Conservation (phyloP, 2,797 vertebrate species). For the Psittacula echo region DNA sequence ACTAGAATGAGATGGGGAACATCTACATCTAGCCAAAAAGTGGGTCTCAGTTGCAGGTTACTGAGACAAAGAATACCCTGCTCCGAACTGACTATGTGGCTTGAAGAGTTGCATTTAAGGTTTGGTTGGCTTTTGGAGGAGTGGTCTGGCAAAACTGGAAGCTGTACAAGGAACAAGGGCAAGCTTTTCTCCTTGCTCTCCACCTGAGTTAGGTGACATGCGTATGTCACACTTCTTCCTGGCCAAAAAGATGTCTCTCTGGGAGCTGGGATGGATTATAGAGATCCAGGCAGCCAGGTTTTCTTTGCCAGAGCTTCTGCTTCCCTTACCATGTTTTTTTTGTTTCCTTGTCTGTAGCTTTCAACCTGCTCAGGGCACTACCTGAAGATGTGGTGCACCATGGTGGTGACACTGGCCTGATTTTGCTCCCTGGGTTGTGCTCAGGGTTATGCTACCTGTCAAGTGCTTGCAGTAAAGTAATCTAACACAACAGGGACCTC, state of each 20-base stretch:
- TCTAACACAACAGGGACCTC: neutral
- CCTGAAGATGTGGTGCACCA: rapidly evolving
- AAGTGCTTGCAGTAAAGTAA: neutral
- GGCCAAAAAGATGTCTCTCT: neutral
- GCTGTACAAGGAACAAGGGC: neutral
- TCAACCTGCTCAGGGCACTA: neutral
- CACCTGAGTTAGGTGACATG: neutral
- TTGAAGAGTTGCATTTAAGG: neutral
- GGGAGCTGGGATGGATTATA: neutral
- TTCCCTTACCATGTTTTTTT: neutral
- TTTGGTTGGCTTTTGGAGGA: neutral
- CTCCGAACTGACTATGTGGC: neutral
- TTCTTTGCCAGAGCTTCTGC: neutral
- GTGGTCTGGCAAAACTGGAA: neutral
- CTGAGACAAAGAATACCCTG: neutral
- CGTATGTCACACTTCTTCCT: neutral
- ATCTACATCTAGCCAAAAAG: neutral
- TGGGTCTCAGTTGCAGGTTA: neutral
- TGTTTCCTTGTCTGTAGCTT: neutral
- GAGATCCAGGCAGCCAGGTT: neutral
- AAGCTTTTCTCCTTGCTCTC: neutral
- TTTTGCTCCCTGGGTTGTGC: neutral
- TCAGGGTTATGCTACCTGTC: neutral
- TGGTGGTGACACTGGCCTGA: neutral
- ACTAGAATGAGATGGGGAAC: neutral